These are phyloP conservation scores for Phenganax stokvisi DNA, from an alignment of 92 coral and sea anemone species.

Conservation along the genomic window DNA sequence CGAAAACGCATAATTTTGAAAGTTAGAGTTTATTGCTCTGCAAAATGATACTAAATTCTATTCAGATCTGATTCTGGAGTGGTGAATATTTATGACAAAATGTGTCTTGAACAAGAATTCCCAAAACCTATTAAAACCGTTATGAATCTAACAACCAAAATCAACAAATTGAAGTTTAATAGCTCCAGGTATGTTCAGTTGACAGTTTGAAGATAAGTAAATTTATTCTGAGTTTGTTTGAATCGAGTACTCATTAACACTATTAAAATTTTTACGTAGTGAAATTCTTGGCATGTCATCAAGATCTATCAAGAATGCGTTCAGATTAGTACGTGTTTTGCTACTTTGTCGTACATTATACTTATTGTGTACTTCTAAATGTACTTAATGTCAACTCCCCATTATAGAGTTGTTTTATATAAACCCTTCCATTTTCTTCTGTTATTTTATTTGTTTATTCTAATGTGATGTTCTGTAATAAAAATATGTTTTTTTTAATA, in stretches of 20 bases:
- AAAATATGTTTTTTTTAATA: background rate
- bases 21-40: background rate
- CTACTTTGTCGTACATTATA: background rate
- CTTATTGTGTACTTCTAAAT: background rate
- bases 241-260: background rate
- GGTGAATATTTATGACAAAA: slow-evolving; percentile 77
- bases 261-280: slow-evolving; percentile 41
- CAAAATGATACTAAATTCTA: background rate
- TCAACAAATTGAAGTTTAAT: slow-evolving; percentile 62
- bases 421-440: too few relatives aligned
- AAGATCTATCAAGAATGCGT: slow-evolving; percentile 54
- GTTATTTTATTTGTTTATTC: too few relatives aligned
- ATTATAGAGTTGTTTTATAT: too few relatives aligned
- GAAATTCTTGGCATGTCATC: slow-evolving; percentile 86
- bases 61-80: slow-evolving; percentile 93
- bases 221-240: background rate
- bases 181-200: slow-evolving; percentile 58
- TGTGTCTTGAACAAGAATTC: slow-evolving; percentile 54
- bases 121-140: slow-evolving; percentile 88
- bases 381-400: background rate
- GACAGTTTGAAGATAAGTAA: background rate
- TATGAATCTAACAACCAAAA: slow-evolving; percentile 72
- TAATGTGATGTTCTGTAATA: too few relatives aligned
- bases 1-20: background rate
- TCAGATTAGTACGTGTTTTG: slow-evolving; percentile 70